Evolutionary conservation across 2,797 vertebrate genomes (phyloP).

Genomic region (Galago senegalensis): DNA sequence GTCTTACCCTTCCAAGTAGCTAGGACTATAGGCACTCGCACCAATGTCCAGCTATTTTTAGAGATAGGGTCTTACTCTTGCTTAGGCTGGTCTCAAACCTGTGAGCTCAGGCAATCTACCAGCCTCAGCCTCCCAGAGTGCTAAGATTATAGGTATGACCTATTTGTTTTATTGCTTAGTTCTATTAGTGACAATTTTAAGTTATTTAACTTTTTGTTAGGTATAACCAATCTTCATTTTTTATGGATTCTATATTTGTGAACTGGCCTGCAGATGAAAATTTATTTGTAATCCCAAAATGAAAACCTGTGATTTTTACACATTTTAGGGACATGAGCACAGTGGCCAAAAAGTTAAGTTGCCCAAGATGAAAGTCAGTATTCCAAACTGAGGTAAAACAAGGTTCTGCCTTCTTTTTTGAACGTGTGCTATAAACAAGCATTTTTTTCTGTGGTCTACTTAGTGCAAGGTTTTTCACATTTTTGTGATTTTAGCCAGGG

Average conservation of each 20-base stretch:
- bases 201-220: slow-evolving; percentile 43
- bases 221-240: neutral
- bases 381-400: neutral
- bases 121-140: too few species aligned
- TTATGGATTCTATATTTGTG: neutral
- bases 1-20: too few species aligned
- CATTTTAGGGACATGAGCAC: neutral
- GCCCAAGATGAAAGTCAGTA: neutral
- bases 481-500: neutral
- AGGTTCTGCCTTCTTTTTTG: neutral
- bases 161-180: neutral
- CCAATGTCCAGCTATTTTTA: too few species aligned
- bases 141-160: too few species aligned
- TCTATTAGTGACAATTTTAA: neutral
- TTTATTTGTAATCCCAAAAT: neutral
- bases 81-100: too few species aligned
- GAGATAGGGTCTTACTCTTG: too few species aligned
- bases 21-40: too few species aligned
- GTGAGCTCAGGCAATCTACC: too few species aligned
- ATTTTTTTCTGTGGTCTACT: neutral
- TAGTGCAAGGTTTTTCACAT: neutral
- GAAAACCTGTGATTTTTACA: neutral
- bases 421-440: neutral
- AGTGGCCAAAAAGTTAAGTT: neutral
- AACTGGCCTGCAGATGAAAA: neutral